A percentile compares a stretch with the other conserved stretches of the same genome.
phyloP scores from a whole-genome alignment of 2,888 invertebrate genomes.

The Erebia ligea region DNA sequence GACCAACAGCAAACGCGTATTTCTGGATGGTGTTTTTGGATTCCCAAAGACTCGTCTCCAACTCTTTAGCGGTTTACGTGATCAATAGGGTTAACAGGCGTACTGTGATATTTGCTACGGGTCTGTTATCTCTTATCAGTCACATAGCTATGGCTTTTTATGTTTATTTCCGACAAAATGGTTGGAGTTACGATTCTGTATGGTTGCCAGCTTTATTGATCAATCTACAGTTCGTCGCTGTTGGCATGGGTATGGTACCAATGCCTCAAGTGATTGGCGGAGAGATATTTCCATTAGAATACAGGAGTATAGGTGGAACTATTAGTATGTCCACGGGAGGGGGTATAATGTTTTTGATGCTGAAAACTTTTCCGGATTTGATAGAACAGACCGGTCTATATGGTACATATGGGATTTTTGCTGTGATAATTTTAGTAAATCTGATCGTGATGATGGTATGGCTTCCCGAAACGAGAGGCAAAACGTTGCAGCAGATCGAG shows the following conservation, averaged over 20 bases:
- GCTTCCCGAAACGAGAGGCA: conserved; percentile 86
- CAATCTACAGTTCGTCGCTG: conserved; percentile 79
- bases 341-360: conserved; percentile 82
- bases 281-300: conserved; percentile 85
- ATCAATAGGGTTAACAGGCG: conserved; percentile 84
- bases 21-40: conserved; percentile 86
- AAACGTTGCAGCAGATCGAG: conserved; percentile 86
- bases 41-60: conserved; percentile 81
- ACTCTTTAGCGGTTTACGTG: conserved; percentile 82
- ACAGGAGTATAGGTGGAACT: conserved; percentile 84
- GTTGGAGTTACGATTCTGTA: conserved; percentile 55
- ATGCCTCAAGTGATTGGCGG: conserved; percentile 88
- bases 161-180: conserved; percentile 56
- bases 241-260: conserved; percentile 84
- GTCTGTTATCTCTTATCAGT: conserved; percentile 56
- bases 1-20: conserved; percentile 82
- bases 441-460: conserved; percentile 80
- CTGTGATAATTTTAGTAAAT: conserved; percentile 74
- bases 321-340: conserved; percentile 83
- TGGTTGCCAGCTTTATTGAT: conserved; percentile 77
- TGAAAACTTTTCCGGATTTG: conserved; percentile 84
- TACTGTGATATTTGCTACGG: conserved; percentile 81
- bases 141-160: conserved; percentile 78
- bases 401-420: conserved; percentile 83
- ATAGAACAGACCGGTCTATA: conserved; percentile 74